These are phyloP conservation scores for Busseola fusca DNA, from an alignment of 2,888 invertebrate species.

Conservation along the genomic window DNA sequence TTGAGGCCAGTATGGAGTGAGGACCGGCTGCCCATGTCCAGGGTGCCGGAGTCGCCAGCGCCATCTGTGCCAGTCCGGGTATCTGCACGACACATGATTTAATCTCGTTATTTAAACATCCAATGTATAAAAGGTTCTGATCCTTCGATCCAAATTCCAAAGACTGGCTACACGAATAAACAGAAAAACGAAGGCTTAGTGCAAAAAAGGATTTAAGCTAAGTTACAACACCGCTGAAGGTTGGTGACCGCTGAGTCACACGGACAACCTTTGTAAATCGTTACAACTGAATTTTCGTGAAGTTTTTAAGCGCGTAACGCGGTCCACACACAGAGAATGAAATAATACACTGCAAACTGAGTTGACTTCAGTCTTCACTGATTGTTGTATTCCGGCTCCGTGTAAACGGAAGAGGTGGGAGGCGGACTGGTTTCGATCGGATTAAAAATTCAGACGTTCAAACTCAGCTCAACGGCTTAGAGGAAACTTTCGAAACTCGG, in stretches of 20 bases:
- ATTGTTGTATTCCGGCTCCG: slow-evolving; percentile 25
- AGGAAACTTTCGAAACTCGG: slow-evolving; percentile 48
- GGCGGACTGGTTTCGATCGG: slow-evolving; percentile 44
- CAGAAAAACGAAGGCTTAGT: not conserved
- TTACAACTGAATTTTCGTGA: not conserved
- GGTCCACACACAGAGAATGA: slow-evolving; percentile 8
- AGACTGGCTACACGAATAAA: not conserved
- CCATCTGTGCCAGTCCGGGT: slow-evolving; percentile 79
- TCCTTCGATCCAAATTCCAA: slow-evolving; percentile 21
- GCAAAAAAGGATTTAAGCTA: slow-evolving; percentile 12
- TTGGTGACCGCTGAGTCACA: slow-evolving; percentile 20
- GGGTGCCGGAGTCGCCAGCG: slow-evolving; percentile 80
- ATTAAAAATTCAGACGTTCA: slow-evolving; percentile 44
- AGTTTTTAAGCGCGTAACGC: slow-evolving; percentile 6
- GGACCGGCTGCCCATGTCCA: slow-evolving; percentile 91
- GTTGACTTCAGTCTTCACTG: slow-evolving; percentile 24
- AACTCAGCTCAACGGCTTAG: slow-evolving; percentile 14
- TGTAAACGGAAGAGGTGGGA: slow-evolving; percentile 41
- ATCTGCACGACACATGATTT: slow-evolving; percentile 68
- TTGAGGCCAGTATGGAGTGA: slow-evolving; percentile 89
- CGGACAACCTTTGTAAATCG: slow-evolving; percentile 6
- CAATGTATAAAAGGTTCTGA: not conserved
- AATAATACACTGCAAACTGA: slow-evolving; percentile 21
- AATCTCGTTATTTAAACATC: slow-evolving; percentile 13
- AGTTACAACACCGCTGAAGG: slow-evolving; percentile 8